Conservation (phyloP, 2,797 vertebrate species). For the Enteromius thamalakanensis region DNA sequence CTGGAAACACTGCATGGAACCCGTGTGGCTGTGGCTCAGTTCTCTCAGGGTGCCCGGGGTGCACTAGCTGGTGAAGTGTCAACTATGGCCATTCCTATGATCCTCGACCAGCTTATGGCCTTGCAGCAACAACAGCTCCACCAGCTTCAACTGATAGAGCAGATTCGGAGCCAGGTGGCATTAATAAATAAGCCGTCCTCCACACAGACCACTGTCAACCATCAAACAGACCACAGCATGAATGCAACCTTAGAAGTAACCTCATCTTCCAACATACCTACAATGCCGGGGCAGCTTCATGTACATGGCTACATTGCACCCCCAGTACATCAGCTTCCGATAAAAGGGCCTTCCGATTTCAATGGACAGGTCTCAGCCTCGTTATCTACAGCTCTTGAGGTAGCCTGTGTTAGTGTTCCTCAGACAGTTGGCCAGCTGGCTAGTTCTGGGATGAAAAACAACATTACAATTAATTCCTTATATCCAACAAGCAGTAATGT, state of each 20-base stretch:
- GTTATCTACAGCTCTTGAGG: constrained; percentile 80
- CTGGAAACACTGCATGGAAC: constrained; percentile 98
- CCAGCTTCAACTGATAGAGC: constrained; percentile 98
- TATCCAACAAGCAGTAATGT: constrained; percentile 75
- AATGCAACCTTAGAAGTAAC: constrained; percentile 72
- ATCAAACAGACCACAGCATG: constrained; percentile 69
- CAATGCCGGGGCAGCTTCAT: constrained; percentile 84
- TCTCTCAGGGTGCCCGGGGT: constrained; percentile 88
- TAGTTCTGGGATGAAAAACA: constrained; percentile 76
- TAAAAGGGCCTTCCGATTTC: constrained; percentile 81
- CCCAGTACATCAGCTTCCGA: constrained; percentile 86
- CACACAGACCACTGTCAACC: constrained; percentile 80
- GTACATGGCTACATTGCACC: constrained; percentile 87
- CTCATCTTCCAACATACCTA: constrained; percentile 73
- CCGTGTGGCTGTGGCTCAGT: constrained; percentile 96
- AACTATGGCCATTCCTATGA: constrained; percentile 94
- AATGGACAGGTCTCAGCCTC: constrained; percentile 75
- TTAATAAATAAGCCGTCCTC: constrained; percentile 90
- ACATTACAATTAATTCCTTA: constrained; percentile 77
- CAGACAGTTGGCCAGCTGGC: constrained; percentile 83
- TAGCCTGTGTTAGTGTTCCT: constrained; percentile 80
- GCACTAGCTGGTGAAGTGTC: constrained; percentile 77
- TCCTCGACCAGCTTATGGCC: constrained; percentile 97
- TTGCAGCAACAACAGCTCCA: constrained; percentile 98
- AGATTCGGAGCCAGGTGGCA: constrained; percentile 97